Percentiles rank a stretch among this genome's conserved stretches.
phyloP scores from a whole-genome alignment of 2,888 invertebrate species.

The Lordiphosa fenestrarum region DNA sequence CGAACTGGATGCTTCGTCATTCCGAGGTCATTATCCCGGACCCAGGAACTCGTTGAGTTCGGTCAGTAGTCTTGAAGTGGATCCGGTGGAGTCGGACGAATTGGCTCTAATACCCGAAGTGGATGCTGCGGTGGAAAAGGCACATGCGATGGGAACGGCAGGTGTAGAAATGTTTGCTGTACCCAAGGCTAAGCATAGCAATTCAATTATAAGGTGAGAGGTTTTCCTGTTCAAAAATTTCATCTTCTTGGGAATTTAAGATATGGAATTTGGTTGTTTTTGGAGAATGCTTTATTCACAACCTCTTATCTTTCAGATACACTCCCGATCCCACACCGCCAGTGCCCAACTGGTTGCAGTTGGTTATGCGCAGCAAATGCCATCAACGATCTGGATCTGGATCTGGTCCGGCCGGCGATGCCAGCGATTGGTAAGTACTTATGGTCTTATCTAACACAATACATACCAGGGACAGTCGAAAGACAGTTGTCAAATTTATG shows the following conservation, averaged over 20 bases:
- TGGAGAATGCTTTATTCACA: too few species aligned
- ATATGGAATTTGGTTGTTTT: too few species aligned
- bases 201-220: slow-evolving; percentile 77
- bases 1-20: slow-evolving; percentile 53
- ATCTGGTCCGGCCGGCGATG: slow-evolving; percentile 33
- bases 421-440: slow-evolving; percentile 52
- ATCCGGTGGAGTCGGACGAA: slow-evolving; percentile 48
- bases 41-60: slow-evolving; percentile 67
- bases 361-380: slow-evolving; percentile 80
- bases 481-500: slow-evolving; percentile 52
- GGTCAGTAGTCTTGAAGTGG: slow-evolving; percentile 65
- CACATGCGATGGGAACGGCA: slow-evolving; percentile 24
- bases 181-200: slow-evolving; percentile 73
- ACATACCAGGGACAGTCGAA: too few species aligned
- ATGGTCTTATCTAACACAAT: slow-evolving; percentile 23
- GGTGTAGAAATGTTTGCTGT: slow-evolving; percentile 70
- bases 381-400: slow-evolving; percentile 33
- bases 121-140: slow-evolving; percentile 63
- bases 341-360: slow-evolving; percentile 79
- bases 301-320: slow-evolving; percentile 57
- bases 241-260: slow-evolving; percentile 1
- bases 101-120: slow-evolving; percentile 68
- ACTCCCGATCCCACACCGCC: slow-evolving; percentile 78
- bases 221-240: neutral
- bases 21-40: slow-evolving; percentile 36